These are phyloP conservation scores for Dascillus cervinus DNA, from an alignment of 2,888 invertebrate species.

Conservation along the genomic window DNA sequence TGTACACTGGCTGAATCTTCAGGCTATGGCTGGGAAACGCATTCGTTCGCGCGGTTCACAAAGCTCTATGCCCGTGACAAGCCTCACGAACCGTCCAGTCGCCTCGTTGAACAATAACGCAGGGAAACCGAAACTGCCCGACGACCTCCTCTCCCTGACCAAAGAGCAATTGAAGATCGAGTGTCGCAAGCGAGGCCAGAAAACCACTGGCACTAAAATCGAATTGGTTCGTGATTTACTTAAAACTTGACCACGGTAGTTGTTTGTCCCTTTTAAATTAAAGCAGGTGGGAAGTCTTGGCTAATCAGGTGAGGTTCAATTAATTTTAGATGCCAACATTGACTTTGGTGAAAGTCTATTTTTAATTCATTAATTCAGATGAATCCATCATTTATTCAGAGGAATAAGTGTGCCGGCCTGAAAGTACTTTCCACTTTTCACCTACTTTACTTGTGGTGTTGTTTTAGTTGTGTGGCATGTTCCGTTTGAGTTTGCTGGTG, in stretches of 20 bases:
- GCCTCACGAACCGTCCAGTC: constrained; percentile 13
- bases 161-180: constrained; percentile 63
- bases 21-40: constrained; percentile 17
- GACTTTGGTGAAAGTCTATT: too few relatives aligned
- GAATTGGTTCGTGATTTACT: constrained; percentile 49
- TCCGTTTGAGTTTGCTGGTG: too few relatives aligned
- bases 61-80: constrained; percentile 16
- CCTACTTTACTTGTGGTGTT: too few relatives aligned
- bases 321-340: too few relatives aligned
- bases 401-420: too few relatives aligned
- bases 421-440: too few relatives aligned
- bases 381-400: too few relatives aligned
- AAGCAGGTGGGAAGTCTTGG: too few relatives aligned
- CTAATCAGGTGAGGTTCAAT: too few relatives aligned
- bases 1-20: constrained; percentile 13
- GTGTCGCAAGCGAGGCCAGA: constrained; percentile 61
- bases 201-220: constrained; percentile 60
- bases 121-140: constrained; percentile 22
- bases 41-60: constrained; percentile 17
- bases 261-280: too few relatives aligned
- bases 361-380: too few relatives aligned
- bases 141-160: constrained; percentile 51
- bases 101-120: constrained; percentile 12
- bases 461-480: too few relatives aligned
- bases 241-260: background rate